Conservation (phyloP, 2,113 vertebrate genomes). For the Ondatra zibethicus region DNA sequence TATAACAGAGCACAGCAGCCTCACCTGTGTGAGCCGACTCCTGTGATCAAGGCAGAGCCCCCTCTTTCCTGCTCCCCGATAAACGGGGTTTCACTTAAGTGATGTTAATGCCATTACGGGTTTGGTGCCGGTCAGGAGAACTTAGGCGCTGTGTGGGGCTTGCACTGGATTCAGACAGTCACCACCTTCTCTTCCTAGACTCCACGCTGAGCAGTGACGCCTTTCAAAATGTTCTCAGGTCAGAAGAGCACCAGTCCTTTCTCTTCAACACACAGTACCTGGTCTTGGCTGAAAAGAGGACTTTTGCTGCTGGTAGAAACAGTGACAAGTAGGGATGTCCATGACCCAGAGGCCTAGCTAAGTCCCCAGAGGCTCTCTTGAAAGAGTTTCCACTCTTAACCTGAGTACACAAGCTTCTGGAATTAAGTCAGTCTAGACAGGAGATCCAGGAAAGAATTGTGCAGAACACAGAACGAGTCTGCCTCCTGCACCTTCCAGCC, state of each 20-base stretch:
- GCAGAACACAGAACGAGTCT: neutral
- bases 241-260: neutral
- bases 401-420: neutral
- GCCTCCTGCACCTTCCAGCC: neutral
- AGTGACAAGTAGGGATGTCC: neutral
- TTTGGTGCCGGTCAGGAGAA: neutral
- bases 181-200: neutral
- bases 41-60: neutral
- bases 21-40: rapidly evolving
- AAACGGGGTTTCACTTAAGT: neutral
- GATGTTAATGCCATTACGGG: neutral
- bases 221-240: neutral
- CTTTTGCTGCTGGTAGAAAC: neutral
- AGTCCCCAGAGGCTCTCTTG: neutral
- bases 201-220: rapidly evolving
- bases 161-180: rapidly evolving
- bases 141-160: neutral
- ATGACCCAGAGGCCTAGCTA: neutral
- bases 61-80: neutral
- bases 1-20: neutral
- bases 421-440: too few species aligned
- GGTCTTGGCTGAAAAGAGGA: neutral
- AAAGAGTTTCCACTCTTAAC: neutral
- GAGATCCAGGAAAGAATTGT: neutral
- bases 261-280: neutral